Evolutionary conservation across 1,140 invertebrate genomes (phyloP).

Genomic region (Calephelis nemesis): DNA sequence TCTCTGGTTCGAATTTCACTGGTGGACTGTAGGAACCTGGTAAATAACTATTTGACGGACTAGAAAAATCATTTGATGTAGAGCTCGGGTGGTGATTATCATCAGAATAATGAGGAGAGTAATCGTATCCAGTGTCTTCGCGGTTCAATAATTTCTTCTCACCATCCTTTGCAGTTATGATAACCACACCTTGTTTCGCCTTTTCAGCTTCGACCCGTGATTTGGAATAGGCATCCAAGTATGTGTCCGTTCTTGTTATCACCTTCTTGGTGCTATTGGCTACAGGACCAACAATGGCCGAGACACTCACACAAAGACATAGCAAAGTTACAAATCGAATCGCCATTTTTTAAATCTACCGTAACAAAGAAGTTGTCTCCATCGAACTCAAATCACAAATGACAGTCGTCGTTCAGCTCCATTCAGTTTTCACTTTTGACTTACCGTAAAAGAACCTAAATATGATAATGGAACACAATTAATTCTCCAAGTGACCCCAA

Average conservation of each 20-base stretch:
- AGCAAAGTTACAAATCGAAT: constrained; percentile 45
- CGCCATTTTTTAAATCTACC: constrained; percentile 54
- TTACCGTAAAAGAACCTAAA: constrained; percentile 78
- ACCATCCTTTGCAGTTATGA: constrained; percentile 69
- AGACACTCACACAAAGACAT: constrained; percentile 45
- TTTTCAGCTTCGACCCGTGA: constrained; percentile 70
- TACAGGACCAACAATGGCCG: constrained; percentile 60
- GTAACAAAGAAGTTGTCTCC: constrained; percentile 64
- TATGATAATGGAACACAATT: constrained; percentile 79
- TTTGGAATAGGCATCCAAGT: constrained; percentile 69
- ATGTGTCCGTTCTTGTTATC: constrained; percentile 59
- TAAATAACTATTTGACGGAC: constrained; percentile 46
- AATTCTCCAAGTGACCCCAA: constrained; percentile 72
- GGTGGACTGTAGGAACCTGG: constrained; percentile 53
- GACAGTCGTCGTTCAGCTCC: constrained; percentile 54
- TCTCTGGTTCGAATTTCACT: constrained; percentile 62
- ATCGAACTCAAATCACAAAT: constrained; percentile 70
- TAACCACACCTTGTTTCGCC: constrained; percentile 67
- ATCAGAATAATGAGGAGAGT: constrained; percentile 51
- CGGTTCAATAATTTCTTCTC: constrained; percentile 69
- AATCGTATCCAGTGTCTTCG: constrained; percentile 69
- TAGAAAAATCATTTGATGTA: neutral
- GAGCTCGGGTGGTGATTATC: constrained; percentile 28
- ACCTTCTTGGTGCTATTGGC: constrained; percentile 51
- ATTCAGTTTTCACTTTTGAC: constrained; percentile 78